Conservation (phyloP, 2,113 vertebrate genomes). For the Edolisoma coerulescens region DNA sequence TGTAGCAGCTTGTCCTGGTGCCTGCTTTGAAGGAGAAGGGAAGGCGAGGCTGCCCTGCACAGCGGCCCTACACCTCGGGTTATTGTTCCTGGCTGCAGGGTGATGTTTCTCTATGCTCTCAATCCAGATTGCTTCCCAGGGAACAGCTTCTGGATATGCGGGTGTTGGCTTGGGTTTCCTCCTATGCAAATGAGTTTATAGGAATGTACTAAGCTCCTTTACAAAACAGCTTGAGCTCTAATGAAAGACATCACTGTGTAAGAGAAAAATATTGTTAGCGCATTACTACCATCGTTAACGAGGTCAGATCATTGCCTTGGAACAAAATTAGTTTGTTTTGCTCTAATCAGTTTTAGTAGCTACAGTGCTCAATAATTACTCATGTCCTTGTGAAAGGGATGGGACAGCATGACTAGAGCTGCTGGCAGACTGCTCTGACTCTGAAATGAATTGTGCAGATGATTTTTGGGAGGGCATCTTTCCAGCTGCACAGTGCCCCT, state of each 20-base stretch:
- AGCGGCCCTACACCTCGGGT: background rate
- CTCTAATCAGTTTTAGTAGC: background rate
- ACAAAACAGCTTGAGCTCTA: background rate
- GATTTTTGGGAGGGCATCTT: background rate
- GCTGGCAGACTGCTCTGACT: background rate
- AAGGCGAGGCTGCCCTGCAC: background rate
- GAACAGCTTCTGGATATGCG: background rate
- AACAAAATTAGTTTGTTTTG: slow-evolving; percentile 33
- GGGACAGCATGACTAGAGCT: background rate
- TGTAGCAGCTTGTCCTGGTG: background rate
- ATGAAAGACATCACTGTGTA: background rate
- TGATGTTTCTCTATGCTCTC: background rate
- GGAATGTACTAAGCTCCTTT: background rate
- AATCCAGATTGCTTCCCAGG: background rate
- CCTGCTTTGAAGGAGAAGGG: background rate
- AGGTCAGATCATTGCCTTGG: background rate
- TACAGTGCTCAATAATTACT: slow-evolving; percentile 3
- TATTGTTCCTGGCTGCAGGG: background rate
- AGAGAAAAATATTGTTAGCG: background rate
- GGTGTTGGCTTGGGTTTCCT: background rate
- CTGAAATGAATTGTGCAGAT: background rate
- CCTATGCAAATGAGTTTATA: background rate
- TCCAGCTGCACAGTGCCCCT: background rate
- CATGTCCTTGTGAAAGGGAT: background rate
- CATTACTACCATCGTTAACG: background rate